These are phyloP conservation scores for Ctena decussata DNA, from an alignment of 2,888 invertebrate genomes.

Conservation along the genomic window DNA sequence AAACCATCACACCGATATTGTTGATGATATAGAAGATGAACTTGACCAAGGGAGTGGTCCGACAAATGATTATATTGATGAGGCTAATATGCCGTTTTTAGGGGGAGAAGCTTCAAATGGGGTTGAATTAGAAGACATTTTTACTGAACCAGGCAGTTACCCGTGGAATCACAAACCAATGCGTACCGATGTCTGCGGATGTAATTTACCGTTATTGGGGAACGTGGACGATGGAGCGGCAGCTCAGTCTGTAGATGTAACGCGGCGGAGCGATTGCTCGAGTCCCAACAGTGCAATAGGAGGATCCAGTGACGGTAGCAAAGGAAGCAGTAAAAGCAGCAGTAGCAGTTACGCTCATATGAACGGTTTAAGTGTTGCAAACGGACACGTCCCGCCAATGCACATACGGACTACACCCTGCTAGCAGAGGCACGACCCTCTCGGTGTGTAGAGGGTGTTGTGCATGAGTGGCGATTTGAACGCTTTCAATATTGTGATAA, in stretches of 20 bases:
- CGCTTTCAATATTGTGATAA: slow-evolving; percentile 57
- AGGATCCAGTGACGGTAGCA: slow-evolving; percentile 81
- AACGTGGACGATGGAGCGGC: slow-evolving; percentile 51
- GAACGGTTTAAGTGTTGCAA: slow-evolving; percentile 82
- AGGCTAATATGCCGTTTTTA: slow-evolving; percentile 60
- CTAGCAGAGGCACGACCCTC: slow-evolving; percentile 57
- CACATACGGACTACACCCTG: slow-evolving; percentile 86
- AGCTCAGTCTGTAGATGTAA: slow-evolving; percentile 54
- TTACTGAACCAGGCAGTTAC: slow-evolving; percentile 56
- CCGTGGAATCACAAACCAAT: slow-evolving; percentile 46
- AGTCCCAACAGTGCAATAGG: slow-evolving; percentile 79
- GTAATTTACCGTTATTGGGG: slow-evolving; percentile 67
- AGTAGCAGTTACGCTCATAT: slow-evolving; percentile 79
- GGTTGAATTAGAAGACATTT: slow-evolving; percentile 64
- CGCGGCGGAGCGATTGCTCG: slow-evolving; percentile 71
- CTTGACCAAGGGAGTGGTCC: slow-evolving; percentile 52
- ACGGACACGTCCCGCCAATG: slow-evolving; percentile 80
- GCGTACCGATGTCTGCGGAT: slow-evolving; percentile 74
- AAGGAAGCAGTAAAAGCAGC: slow-evolving; percentile 83
- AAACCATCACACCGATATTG: slow-evolving; percentile 38
- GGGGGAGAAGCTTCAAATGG: slow-evolving; percentile 57
- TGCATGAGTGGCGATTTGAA: background rate
- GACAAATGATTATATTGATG: slow-evolving; percentile 60
- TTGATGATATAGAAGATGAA: slow-evolving; percentile 43
- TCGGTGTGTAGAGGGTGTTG: background rate